phyloP scores from a whole-genome alignment of 2,888 invertebrate species.

The Drosophila stalkeri region DNA sequence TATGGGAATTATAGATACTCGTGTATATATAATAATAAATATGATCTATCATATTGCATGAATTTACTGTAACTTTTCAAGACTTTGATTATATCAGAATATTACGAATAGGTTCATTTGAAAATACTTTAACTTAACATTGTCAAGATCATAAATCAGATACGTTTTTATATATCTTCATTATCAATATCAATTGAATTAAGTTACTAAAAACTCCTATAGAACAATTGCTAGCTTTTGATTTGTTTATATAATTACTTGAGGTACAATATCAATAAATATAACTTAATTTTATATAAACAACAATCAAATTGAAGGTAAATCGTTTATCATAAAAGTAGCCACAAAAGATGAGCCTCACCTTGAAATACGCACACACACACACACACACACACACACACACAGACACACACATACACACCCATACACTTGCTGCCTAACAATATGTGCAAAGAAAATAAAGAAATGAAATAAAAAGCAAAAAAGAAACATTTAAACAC shows the following conservation, averaged over 20 bases:
- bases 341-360: conserved; percentile 47
- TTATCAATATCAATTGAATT: not conserved
- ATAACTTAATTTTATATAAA: conserved; percentile 24
- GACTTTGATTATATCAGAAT: not conserved
- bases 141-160: not conserved
- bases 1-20: not conserved
- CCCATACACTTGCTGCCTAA: conserved; percentile 14
- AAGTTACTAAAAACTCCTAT: not conserved
- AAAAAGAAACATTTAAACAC: conserved; percentile 41
- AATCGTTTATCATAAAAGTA: conserved; percentile 33
- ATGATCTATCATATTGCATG: not conserved
- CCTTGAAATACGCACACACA: conserved; percentile 42
- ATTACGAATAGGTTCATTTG: not conserved
- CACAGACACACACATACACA: not conserved
- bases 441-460: conserved; percentile 36
- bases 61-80: not conserved
- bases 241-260: conserved; percentile 22
- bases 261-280: conserved; percentile 19
- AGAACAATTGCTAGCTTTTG: not conserved
- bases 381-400: not conserved
- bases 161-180: not conserved
- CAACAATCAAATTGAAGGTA: conserved; percentile 18
- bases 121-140: not conserved
- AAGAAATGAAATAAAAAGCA: not conserved
- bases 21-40: not conserved